Conservation (phyloP, 2,113 vertebrate species). For the Rhombomys opimus region DNA sequence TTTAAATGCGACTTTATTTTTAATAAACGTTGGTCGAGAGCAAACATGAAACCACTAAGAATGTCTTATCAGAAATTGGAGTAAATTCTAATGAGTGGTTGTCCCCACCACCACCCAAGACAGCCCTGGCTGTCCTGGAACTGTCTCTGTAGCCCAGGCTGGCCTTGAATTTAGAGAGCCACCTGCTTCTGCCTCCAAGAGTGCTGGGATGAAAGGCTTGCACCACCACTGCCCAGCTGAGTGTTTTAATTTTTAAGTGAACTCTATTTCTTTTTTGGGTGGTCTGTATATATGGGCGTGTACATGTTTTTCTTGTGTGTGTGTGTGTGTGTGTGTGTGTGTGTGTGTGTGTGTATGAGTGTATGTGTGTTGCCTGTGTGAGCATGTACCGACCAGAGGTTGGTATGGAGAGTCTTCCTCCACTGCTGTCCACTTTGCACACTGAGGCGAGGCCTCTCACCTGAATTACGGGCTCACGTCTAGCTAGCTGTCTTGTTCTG, state of each 20-base stretch:
- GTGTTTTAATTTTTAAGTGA: neutral
- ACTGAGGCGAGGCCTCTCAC: neutral
- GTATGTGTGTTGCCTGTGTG: neutral
- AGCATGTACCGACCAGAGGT: neutral
- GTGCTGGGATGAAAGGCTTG: neutral
- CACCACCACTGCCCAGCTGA: neutral
- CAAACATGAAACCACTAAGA: neutral
- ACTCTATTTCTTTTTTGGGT: neutral
- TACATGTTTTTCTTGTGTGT: neutral
- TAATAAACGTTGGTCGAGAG: neutral
- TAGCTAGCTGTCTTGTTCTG: neutral
- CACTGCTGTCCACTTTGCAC: neutral
- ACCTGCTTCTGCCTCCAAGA: neutral
- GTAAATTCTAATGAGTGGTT: neutral
- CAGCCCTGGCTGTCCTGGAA: neutral
- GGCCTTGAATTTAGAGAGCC: neutral
- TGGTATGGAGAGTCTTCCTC: too few species aligned
- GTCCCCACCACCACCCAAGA: neutral
- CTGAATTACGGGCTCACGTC: neutral
- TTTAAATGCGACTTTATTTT: neutral
- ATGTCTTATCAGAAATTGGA: neutral
- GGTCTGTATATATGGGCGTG: neutral
- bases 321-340: too few species aligned
- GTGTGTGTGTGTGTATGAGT: neutral
- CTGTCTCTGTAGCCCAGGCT: neutral